Base-by-base conservation (phyloP, 2,797 vertebrate genomes). In the Tokudaia muenninki region DNA sequence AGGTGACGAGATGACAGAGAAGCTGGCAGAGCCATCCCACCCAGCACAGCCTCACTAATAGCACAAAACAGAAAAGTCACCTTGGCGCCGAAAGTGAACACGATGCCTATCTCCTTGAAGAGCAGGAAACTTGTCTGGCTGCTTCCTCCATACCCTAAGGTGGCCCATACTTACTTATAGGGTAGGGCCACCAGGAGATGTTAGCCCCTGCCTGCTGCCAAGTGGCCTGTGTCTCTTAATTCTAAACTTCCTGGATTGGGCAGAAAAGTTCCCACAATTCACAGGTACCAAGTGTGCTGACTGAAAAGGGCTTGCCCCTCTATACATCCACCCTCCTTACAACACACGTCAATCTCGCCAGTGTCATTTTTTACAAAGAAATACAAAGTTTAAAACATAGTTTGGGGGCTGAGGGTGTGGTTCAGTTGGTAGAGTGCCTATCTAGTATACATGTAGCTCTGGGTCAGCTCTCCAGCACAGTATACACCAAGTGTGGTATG, bases 41-140 rank as follows among this genome's bases (percentile, higher is more conserved):
- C 6, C 26, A 11, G 19, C 34, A 44, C 13, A 29, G 44, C 26
- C 78, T 74, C 52, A 26, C 5, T 3, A 31, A 94, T 6, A 52
- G 29, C 47, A 41, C n/a, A 17, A n/a, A 52, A 52, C 24, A 63
- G 9, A 7, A 70, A 65, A 22, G 31, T 4, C 26, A 2, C 2
- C n/a, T 44, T 3, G 9, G 14, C 0, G 0, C 44, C 47, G 5
- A 4, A 67, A 13, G 88, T 13, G 44, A 41, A 67, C 16, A 24
- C 2, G 17, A 77, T 0, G 13, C 21, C 74, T 44, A 0, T 24
- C 19, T 67, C 57, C 90, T 79, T 3, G 19, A 72, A 22, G 72
- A 57, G 10, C 1, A 1, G 0, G 37, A 22, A 26, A 13, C 3
- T 22, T 11, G 26, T 26, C 87, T 17, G 0, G 0, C 34, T 22